These are phyloP conservation scores for Heliothis virescens DNA, from an alignment of 1,140 invertebrate genomes.

Conservation along the genomic window DNA sequence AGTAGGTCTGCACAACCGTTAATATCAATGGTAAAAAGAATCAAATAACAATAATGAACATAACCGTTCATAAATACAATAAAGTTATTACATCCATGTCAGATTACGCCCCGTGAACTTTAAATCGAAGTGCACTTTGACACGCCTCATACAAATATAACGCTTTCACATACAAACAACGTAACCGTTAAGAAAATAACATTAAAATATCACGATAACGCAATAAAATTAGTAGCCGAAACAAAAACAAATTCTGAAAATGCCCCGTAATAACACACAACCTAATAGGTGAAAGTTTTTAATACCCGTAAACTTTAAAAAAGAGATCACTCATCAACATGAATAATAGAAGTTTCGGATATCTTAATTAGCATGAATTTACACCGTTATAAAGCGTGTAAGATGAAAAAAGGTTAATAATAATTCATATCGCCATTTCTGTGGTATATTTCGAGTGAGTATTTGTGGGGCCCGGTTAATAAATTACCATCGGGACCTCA, in stretches of 20 bases:
- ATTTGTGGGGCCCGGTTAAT: conserved; percentile 79
- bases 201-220: conserved; percentile 64
- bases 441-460: conserved; percentile 71
- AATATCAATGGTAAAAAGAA: no score
- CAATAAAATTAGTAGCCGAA: conserved; percentile 62
- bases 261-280: conserved; percentile 42
- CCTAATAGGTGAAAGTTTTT: conserved; percentile 56
- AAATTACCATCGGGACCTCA: conserved; percentile 80
- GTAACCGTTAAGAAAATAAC: conserved; percentile 33
- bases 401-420: conserved; percentile 65
- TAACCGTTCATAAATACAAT: no score
- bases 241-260: conserved; percentile 52
- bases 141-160: conserved; percentile 55
- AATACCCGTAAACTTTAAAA: conserved; percentile 53
- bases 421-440: conserved; percentile 69
- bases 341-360: conserved; percentile 58
- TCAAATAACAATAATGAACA: no score
- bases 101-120: conserved; percentile 33
- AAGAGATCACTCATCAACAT: conserved; percentile 60
- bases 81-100: conserved; percentile 11
- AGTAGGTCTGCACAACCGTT: no score
- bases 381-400: conserved; percentile 61
- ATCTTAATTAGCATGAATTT: conserved; percentile 73
- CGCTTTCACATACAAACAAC: conserved; percentile 58
- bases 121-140: conserved; percentile 57